Evolutionary conservation across 30 jellyfish, hydroid and myxozoan species (phyloP), one percentile per base, ranked within the genome.

Genomic region (Sanderia malayensis): DNA sequence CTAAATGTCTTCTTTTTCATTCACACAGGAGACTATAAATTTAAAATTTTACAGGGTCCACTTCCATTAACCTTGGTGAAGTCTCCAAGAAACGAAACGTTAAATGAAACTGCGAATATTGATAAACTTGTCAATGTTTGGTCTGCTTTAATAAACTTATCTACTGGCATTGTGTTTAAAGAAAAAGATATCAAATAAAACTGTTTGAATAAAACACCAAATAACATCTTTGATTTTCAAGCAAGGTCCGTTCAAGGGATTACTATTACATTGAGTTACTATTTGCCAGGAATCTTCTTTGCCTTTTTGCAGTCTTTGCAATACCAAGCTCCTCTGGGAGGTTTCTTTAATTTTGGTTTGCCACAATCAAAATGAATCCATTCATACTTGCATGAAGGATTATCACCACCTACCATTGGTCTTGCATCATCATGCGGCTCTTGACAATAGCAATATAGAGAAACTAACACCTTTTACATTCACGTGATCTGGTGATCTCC

Each of bases 261-360:
- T n/a, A n/a, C n/a, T n/a, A n/a, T 41, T 41, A 41, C 15, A 15
- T 41, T 41, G 15, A 41, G 55, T 8, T 15, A 15, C 15, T 41
- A 15, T 41, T 41, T 41, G 15, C 15, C 11, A 6, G 8, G 8
- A 41, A 6, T 41, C 11, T 41, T 41, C 11, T 41, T 41, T 41
- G 15, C 55, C 15, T 15, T 41, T 41, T 41, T 41, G 55, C 15
- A 41, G 55, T 41, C 55, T 41, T 41, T 41, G 55, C 8, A 41
- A 41, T 41, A 41, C 55, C 55, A 41, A 41, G 55, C 55, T 41
- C 55, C 55, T 41, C 55, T 41, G 8, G 55, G 55, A 6, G 55
- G 55, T 15, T 15, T 41, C 11, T 41, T 41, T 15, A 41, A 41
- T 6, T 41, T 41, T 6, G 55, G 55, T 15, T 41, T 41, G 11